These are phyloP conservation scores for Butastur rufipennis DNA, from an alignment of 2,113 vertebrate species.

Conservation along the genomic window DNA sequence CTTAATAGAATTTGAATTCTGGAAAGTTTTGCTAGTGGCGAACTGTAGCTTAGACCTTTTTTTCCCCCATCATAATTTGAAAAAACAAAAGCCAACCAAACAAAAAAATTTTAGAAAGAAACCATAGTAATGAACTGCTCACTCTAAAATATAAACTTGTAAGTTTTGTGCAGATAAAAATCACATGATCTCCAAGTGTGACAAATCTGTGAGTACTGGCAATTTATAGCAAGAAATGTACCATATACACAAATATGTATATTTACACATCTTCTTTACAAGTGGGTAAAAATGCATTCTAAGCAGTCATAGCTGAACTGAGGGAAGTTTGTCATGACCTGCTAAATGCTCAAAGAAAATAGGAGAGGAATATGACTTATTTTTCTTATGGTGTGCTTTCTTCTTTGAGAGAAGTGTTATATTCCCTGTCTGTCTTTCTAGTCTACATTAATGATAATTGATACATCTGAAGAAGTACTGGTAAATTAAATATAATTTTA, in stretches of 20 bases:
- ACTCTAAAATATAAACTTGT: not conserved
- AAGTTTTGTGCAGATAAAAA: not conserved
- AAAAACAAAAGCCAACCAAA: not conserved
- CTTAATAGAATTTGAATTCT: not conserved
- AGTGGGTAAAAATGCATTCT: not conserved
- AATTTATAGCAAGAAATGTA: not conserved
- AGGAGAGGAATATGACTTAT: not conserved
- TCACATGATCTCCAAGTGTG: not conserved
- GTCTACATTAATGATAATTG: not conserved
- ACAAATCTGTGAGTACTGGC: not conserved
- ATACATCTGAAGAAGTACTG: not conserved
- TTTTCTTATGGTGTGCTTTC: not conserved
- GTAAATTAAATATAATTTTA: conserved; percentile 34
- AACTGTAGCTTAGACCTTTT: not conserved
- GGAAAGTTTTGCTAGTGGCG: not conserved
- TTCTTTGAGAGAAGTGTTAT: not conserved
- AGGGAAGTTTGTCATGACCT: not conserved
- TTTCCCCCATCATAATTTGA: not conserved
- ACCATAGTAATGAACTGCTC: not conserved
- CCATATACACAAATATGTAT: not conserved
- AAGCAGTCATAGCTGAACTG: not conserved
- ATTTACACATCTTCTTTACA: not conserved
- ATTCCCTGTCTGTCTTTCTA: not conserved
- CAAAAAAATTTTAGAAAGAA: not conserved
- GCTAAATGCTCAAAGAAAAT: not conserved